A percentile compares a stretch with the other conserved stretches of the same genome.
Evolutionary conservation across 2,797 vertebrate species (phyloP).

Genomic region (Euphonia xanthogaster): DNA sequence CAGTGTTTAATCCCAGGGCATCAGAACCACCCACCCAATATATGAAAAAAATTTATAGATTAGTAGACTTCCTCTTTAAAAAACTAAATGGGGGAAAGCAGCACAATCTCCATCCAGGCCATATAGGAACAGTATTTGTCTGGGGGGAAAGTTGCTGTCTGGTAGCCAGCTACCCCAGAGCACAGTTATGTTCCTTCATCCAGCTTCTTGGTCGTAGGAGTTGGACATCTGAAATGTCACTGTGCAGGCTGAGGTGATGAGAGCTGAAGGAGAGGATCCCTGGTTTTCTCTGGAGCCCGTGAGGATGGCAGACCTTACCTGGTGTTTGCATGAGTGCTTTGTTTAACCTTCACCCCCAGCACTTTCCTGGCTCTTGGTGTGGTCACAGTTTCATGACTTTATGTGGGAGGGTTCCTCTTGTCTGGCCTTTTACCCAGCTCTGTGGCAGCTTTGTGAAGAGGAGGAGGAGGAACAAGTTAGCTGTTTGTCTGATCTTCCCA

Average conservation of each 20-base stretch:
- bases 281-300: not conserved
- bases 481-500: not conserved
- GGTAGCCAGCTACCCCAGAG: not conserved
- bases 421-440: not conserved
- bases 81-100: not conserved
- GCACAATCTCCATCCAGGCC: rapidly evolving
- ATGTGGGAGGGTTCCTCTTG: not conserved
- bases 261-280: not conserved
- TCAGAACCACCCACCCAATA: not conserved
- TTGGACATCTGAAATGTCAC: not conserved
- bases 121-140: not conserved
- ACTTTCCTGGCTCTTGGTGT: not conserved
- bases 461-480: not conserved
- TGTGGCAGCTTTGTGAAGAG: not conserved
- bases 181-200: not conserved
- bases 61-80: not conserved
- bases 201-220: not conserved
- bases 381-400: not conserved
- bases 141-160: not conserved
- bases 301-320: not conserved
- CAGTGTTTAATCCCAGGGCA: not conserved
- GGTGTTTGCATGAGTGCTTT: not conserved
- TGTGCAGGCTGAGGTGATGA: not conserved
- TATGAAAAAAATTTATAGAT: not conserved
- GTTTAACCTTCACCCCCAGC: not conserved